Conservation (phyloP, 92 coral and sea anemone species). For the Plumapathes pennacea region DNA sequence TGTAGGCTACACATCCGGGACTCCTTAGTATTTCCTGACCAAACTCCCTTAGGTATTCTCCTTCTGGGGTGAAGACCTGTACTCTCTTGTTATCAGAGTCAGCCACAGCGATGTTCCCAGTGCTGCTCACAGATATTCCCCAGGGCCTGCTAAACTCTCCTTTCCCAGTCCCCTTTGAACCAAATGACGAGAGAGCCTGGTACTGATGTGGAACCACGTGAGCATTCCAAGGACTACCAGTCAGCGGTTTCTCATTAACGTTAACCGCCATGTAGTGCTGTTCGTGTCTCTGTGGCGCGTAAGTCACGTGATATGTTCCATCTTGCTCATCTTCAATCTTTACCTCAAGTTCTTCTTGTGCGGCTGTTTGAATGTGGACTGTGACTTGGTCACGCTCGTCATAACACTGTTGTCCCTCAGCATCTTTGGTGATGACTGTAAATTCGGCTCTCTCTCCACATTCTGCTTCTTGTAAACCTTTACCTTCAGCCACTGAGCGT, state of each 20-base stretch:
- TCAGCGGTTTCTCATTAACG: slow-evolving; percentile 33
- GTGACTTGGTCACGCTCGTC: slow-evolving; percentile 49
- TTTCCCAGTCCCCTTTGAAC: background rate
- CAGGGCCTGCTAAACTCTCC: background rate
- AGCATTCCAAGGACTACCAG: slow-evolving; percentile 39
- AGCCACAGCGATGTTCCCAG: slow-evolving; percentile 6
- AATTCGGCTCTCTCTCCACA: slow-evolving; percentile 19
- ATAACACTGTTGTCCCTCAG: slow-evolving; percentile 52
- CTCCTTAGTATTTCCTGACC: background rate
- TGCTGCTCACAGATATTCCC: background rate
- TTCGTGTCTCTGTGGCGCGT: slow-evolving; percentile 30
- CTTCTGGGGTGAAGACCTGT: slow-evolving; percentile 9
- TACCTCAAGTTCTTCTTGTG: slow-evolving; percentile 4
- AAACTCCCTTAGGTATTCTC: slow-evolving; percentile 9
- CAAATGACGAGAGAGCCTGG: background rate
- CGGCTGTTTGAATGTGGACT: slow-evolving; percentile 32
- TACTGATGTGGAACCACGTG: slow-evolving; percentile 23
- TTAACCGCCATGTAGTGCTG: slow-evolving; percentile 26
- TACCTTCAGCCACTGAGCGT: slow-evolving; percentile 30
- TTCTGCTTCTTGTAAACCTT: slow-evolving; percentile 25
- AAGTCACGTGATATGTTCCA: slow-evolving; percentile 49
- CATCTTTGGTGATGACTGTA: slow-evolving; percentile 49
- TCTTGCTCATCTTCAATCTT: slow-evolving; percentile 46
- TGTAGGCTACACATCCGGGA: background rate
- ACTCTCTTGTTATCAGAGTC: background rate